These are phyloP conservation scores for Tetramorium parvispinum DNA, from an alignment of 1,140 invertebrate genomes.

Conservation along the genomic window DNA sequence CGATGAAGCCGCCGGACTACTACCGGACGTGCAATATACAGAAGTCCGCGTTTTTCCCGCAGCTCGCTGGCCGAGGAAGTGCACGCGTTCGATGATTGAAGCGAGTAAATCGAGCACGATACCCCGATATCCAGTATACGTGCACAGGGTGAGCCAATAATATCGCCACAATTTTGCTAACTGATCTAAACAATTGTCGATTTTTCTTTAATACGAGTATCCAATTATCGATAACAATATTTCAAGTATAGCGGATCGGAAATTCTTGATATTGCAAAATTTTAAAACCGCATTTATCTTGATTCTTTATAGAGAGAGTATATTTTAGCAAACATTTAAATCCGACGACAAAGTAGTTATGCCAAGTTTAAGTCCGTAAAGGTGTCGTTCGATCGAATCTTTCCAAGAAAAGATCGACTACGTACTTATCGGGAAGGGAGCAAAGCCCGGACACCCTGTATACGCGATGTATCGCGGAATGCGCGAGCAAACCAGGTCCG, in stretches of 20 bases:
- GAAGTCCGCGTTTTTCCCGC: conserved; percentile 48
- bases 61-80: conserved; percentile 1
- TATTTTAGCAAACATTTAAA: no score
- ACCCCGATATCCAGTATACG: neutral
- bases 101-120: conserved; percentile 50
- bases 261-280: neutral
- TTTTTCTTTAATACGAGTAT: neutral
- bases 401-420: neutral
- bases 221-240: neutral
- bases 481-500: conserved; percentile 37
- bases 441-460: conserved; percentile 12
- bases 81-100: conserved; percentile 47
- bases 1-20: conserved; percentile 43
- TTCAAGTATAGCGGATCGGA: neutral
- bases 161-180: neutral
- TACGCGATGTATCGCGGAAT: conserved; percentile 33
- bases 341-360: neutral
- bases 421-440: neutral
- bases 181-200: neutral
- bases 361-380: neutral
- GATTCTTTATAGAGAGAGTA: no score
- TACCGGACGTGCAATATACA: conserved; percentile 46
- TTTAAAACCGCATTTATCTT: no score
- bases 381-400: neutral
- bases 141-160: conserved; percentile 26